A percentile compares a stretch with the other conserved stretches of the same genome.
Evolutionary conservation across 2,888 invertebrate genomes (phyloP).

Genomic region (Archips xylosteana): DNA sequence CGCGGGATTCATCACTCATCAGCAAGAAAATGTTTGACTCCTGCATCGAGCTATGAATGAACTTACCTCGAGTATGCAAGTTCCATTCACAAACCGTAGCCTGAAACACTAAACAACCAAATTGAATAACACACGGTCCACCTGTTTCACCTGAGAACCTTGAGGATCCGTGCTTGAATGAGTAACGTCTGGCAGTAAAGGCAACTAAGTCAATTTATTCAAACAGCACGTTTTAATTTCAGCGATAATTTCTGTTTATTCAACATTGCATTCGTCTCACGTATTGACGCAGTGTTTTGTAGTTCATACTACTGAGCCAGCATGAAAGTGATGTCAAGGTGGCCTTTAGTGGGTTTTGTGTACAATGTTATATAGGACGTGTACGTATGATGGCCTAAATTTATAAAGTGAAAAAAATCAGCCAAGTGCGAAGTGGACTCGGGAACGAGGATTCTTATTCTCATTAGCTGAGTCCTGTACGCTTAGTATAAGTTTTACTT

Average conservation of each 20-base stretch:
- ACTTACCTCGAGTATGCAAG: neutral
- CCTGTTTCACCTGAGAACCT: slow-evolving; percentile 13
- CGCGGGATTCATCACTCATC: too few species aligned
- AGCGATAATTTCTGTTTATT: slow-evolving; percentile 75
- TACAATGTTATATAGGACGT: slow-evolving; percentile 3
- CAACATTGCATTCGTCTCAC: slow-evolving; percentile 78
- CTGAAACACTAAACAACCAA: slow-evolving; percentile 1
- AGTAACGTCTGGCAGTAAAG: slow-evolving; percentile 12
- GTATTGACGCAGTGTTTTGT: slow-evolving; percentile 61
- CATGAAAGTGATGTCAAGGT: slow-evolving; percentile 51
- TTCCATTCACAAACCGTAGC: slow-evolving; percentile 4
- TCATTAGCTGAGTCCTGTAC: too few species aligned
- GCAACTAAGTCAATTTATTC: slow-evolving; percentile 24
- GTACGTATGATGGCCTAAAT: neutral
- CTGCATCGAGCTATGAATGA: neutral
- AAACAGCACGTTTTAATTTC: slow-evolving; percentile 67
- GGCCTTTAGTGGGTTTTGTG: slow-evolving; percentile 8
- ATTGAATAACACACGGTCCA: neutral
- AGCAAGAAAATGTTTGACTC: too few species aligned
- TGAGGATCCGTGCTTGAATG: slow-evolving; percentile 19
- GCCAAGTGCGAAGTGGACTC: too few species aligned
- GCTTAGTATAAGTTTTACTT: too few species aligned
- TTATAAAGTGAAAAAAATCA: neutral
- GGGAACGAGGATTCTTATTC: too few species aligned
- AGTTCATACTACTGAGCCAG: slow-evolving; percentile 50